phyloP scores from a whole-genome alignment of 2,113 vertebrate species.

The Mustelus asterias region DNA sequence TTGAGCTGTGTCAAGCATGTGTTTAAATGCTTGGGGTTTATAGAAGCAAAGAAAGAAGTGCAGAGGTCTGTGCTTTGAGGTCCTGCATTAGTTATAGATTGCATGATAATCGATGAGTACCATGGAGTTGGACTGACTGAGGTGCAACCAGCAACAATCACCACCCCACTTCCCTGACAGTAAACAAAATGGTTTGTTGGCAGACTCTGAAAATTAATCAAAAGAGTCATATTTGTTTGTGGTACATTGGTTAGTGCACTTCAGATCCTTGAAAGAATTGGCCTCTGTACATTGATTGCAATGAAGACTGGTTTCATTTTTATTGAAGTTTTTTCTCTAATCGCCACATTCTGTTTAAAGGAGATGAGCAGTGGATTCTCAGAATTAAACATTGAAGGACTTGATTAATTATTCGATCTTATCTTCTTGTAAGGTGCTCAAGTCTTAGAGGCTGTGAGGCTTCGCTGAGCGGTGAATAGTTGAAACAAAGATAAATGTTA shows the following conservation, averaged over 20 bases:
- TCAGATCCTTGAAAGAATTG: not conserved
- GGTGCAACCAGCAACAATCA: not conserved
- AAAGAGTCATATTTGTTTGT: not conserved
- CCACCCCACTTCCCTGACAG: too few species aligned
- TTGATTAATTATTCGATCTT: slow-evolving; percentile 7
- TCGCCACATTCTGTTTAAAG: not conserved
- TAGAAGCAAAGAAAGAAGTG: not conserved
- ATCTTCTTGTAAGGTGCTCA: not conserved
- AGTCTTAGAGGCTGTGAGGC: not conserved
- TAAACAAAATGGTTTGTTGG: not conserved
- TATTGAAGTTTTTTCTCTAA: not conserved
- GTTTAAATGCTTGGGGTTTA: not conserved
- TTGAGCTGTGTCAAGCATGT: not conserved
- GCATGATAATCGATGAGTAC: not conserved
- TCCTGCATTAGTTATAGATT: not conserved
- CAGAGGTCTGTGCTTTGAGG: not conserved
- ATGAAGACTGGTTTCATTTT: not conserved
- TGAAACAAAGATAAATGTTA: not conserved
- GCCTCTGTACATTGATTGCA: not conserved
- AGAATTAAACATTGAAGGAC: not conserved
- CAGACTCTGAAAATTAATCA: not conserved
- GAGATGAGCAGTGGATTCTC: not conserved
- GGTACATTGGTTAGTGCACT: not conserved
- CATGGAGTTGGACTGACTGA: not conserved
- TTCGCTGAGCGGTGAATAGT: not conserved